Evolutionary conservation across 2,888 invertebrate species (phyloP).

Genomic region (Cheilosia vernalis): DNA sequence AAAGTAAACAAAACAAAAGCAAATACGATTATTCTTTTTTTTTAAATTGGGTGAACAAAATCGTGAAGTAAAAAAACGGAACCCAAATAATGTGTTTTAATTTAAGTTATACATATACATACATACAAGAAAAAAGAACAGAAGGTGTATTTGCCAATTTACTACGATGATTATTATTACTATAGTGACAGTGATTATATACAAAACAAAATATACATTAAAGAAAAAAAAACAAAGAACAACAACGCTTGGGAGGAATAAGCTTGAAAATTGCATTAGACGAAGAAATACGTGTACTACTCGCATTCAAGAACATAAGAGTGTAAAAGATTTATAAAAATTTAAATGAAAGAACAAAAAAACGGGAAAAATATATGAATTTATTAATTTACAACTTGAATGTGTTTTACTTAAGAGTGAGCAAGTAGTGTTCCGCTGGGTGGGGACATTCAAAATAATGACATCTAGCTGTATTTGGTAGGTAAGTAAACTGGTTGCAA

Average conservation of each 20-base stretch:
- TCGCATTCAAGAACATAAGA: conserved; percentile 23
- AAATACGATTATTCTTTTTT: conserved; percentile 25
- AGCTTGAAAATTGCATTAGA: conserved; percentile 39
- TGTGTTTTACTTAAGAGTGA: conserved; percentile 34
- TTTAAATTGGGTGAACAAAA: neutral
- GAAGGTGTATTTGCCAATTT: conserved; percentile 66
- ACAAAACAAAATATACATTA: conserved; percentile 69
- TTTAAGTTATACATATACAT: conserved; percentile 45
- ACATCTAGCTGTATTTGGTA: neutral
- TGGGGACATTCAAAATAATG: neutral
- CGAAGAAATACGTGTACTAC: conserved; percentile 28
- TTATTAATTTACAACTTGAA: conserved; percentile 61
- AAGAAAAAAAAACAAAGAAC: conserved; percentile 15
- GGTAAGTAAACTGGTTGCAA: no score
- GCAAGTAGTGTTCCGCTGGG: neutral
- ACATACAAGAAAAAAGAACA: conserved; percentile 8
- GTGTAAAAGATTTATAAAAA: conserved; percentile 57
- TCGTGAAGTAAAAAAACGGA: conserved; percentile 18
- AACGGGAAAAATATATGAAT: conserved; percentile 48
- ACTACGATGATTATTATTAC: conserved; percentile 61
- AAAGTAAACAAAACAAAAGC: conserved; percentile 36
- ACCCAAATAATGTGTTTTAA: conserved; percentile 46
- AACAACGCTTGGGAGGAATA: conserved; percentile 35
- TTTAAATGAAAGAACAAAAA: conserved; percentile 34
- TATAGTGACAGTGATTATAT: conserved; percentile 68